phyloP scores from a whole-genome alignment of 2,888 invertebrate genomes.

The Tipula unca region DNA sequence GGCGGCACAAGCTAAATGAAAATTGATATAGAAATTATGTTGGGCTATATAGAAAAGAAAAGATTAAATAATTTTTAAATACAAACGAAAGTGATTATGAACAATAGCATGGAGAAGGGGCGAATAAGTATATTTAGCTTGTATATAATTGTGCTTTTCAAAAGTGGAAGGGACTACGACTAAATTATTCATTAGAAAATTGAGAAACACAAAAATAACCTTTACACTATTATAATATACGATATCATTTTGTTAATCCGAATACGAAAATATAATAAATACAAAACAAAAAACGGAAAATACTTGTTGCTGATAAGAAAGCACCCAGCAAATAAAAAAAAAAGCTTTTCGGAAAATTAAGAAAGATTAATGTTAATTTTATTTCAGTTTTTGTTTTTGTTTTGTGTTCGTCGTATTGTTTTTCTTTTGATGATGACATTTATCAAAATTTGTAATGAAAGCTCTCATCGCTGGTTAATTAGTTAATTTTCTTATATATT shows the following conservation, averaged over 20 bases:
- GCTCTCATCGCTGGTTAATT: slow-evolving; percentile 2
- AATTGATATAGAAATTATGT: background rate
- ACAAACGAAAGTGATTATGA: background rate
- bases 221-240: background rate
- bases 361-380: background rate
- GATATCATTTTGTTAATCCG: background rate
- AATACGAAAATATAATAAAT: background rate
- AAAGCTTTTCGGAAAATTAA: background rate
- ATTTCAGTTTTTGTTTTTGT: background rate
- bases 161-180: background rate
- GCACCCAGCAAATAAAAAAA: background rate
- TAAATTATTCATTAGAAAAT: slow-evolving; percentile 8
- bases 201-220: background rate
- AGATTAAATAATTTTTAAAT: background rate
- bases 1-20: background rate
- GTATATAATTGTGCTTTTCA: background rate
- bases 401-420: background rate
- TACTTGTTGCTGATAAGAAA: slow-evolving; percentile 14
- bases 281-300: background rate
- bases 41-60: background rate
- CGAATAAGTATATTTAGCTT: background rate
- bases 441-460: background rate
- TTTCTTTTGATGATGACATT: background rate
- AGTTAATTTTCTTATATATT: slow-evolving; percentile 1
- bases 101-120: too few species aligned